Evolutionary conservation across 2,888 invertebrate species (phyloP).

Genomic region (Dasypolia templi): DNA sequence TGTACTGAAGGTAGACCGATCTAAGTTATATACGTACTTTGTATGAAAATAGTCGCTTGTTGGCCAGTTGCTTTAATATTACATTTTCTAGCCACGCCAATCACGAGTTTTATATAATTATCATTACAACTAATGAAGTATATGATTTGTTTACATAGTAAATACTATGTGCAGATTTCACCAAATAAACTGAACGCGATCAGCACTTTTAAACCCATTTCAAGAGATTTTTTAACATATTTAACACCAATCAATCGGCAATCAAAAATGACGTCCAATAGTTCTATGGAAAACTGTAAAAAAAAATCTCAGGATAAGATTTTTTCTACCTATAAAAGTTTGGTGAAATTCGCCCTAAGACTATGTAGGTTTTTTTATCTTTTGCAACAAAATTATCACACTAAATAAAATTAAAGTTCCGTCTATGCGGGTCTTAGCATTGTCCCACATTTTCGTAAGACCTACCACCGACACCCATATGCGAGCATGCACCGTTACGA

Average conservation of each 20-base stretch:
- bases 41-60: neutral
- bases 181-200: too few species aligned
- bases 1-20: neutral
- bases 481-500: conserved; percentile 40
- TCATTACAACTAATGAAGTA: conserved; percentile 14
- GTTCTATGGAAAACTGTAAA: too few species aligned
- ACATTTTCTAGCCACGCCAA: conserved; percentile 9
- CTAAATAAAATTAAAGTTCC: neutral
- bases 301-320: too few species aligned
- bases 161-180: too few species aligned
- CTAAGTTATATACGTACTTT: neutral
- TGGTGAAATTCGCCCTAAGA: too few species aligned
- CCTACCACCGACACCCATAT: conserved; percentile 16
- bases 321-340: too few species aligned
- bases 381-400: neutral
- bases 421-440: neutral
- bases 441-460: conserved; percentile 29
- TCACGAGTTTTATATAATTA: conserved; percentile 35
- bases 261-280: too few species aligned
- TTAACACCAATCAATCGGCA: too few species aligned
- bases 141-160: neutral
- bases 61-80: conserved; percentile 6
- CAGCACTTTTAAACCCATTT: too few species aligned
- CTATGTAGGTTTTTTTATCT: neutral
- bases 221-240: too few species aligned